A percentile compares a stretch with the other conserved stretches of the same genome.
Conservation (phyloP, 2,113 vertebrate species). For the Proterorhinus semilunaris region DNA sequence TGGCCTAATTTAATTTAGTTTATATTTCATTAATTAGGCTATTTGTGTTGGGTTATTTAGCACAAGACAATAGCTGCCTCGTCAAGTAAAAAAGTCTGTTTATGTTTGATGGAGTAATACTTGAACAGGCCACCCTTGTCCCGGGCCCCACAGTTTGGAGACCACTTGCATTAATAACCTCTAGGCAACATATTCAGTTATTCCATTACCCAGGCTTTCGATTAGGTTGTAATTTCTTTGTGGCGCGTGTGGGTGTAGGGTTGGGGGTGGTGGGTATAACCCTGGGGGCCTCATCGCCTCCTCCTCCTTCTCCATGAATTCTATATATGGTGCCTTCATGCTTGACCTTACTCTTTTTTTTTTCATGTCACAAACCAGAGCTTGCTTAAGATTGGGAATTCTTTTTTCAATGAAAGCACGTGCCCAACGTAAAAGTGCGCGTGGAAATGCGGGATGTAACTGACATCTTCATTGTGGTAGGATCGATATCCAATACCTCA, state of each 20-base stretch:
- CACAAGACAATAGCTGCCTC: too few relatives aligned
- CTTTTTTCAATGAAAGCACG: slow-evolving; percentile 24
- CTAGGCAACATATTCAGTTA: slow-evolving; percentile 66
- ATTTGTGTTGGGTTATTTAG: background rate
- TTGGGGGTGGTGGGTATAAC: slow-evolving; percentile 27
- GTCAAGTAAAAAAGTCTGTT: background rate
- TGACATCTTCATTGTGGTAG: slow-evolving; percentile 66
- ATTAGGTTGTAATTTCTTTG: slow-evolving; percentile 65
- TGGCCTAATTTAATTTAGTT: too few relatives aligned
- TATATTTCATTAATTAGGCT: too few relatives aligned
- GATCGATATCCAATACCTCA: slow-evolving; percentile 65
- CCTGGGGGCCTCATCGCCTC: slow-evolving; percentile 38
- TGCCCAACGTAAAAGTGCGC: slow-evolving; percentile 50
- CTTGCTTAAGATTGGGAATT: slow-evolving; percentile 27
- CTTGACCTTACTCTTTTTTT: slow-evolving; percentile 33
- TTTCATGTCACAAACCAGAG: slow-evolving; percentile 22
- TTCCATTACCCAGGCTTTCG: slow-evolving; percentile 66
- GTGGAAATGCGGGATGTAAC: slow-evolving; percentile 52
- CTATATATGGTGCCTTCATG: slow-evolving; percentile 29
- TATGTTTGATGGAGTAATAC: slow-evolving; percentile 12
- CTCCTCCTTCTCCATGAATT: slow-evolving; percentile 27
- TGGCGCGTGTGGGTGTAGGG: slow-evolving; percentile 24
- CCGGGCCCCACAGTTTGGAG: slow-evolving; percentile 34
- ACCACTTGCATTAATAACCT: slow-evolving; percentile 65
- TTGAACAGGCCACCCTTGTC: slow-evolving; percentile 32